A percentile compares a stretch with the other conserved stretches of the same genome.
Evolutionary conservation across 2,888 invertebrate species (phyloP).

Genomic region (Gibbula magus): DNA sequence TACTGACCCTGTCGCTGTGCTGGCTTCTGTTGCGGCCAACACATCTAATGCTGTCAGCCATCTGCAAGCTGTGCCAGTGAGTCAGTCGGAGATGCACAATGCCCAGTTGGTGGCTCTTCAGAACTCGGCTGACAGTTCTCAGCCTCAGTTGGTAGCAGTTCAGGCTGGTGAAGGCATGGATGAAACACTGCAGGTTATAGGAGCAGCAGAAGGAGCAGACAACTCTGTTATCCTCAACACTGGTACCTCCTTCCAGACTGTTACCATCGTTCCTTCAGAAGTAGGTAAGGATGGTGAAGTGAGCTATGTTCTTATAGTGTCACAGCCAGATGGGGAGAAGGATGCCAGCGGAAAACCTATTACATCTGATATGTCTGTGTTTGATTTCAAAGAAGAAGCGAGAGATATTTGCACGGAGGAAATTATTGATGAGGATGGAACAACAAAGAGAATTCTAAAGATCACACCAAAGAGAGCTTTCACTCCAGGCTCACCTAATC

Average conservation of each 20-base stretch:
- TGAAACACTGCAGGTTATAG: slow-evolving; percentile 42
- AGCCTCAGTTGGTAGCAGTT: slow-evolving; percentile 67
- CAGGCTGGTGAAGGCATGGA: slow-evolving; percentile 50
- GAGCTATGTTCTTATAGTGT: slow-evolving; percentile 90
- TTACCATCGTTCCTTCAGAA: slow-evolving; percentile 89
- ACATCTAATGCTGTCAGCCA: slow-evolving; percentile 42
- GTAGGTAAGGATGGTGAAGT: slow-evolving; percentile 86
- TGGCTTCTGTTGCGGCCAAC: slow-evolving; percentile 57
- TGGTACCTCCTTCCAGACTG: slow-evolving; percentile 83
- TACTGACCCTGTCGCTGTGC: slow-evolving; percentile 52
- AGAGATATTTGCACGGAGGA: slow-evolving; percentile 63
- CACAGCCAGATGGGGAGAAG: slow-evolving; percentile 79
- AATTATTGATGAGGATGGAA: slow-evolving; percentile 79
- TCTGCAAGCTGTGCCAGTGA: slow-evolving; percentile 39
- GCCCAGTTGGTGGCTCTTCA: slow-evolving; percentile 63
- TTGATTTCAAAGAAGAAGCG: slow-evolving; percentile 84
- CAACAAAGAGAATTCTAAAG: slow-evolving; percentile 82
- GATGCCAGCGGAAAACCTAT: slow-evolving; percentile 72
- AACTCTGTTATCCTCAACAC: slow-evolving; percentile 68
- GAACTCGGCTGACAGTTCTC: slow-evolving; percentile 61
- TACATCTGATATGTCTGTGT: slow-evolving; percentile 81
- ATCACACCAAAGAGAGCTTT: slow-evolving; percentile 50
- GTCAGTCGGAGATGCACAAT: slow-evolving; percentile 25
- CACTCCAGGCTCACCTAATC: slow-evolving; percentile 24
- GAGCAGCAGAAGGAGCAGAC: slow-evolving; percentile 24